Base-by-base conservation (phyloP, 2,797 vertebrate species). In the Arrhamphus sclerolepis region DNA sequence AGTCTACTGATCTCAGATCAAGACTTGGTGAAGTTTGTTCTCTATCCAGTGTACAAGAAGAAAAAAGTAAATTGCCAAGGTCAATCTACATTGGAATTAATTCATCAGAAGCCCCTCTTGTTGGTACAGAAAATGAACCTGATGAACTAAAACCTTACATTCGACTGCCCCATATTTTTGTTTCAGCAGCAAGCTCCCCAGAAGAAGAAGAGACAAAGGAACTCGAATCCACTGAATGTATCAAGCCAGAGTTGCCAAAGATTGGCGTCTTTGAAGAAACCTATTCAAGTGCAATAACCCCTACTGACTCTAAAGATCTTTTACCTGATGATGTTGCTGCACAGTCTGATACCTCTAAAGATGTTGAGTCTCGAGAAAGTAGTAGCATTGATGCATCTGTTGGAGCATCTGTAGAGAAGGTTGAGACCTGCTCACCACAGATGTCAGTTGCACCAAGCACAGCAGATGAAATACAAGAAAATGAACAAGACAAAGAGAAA, bases 161-260 rank as follows among this genome's bases (percentile, higher is more conserved):
- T 49, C 88, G 89, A 75, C 70, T 92, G 46, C 91, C 92, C 44
- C 89, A 92, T 59, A 88, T 93, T 68, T 90, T 91, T 80, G 72
- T 93, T 53, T 91, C 92, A 42, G 87, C 88, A 62, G 86, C 92
- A 69, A 92, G 87, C 73, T 87, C 88, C 65, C 89, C 88, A 66
- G 91, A 92, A 75, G 90, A 92, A 75, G 90, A 92, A 11, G 85
- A 91, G 22, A 56, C 19, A 58, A 56, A 5, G 70, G 81, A 90
- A 18, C 28, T 66, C 8, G 47, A 70, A 4, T 20, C 56, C 0
- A 41, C 20, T 52, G 53, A 82, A 62, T 22, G n/a, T 42, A 56
- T 18, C 46, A 66, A 47, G 8, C 5, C 69, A 68, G 52, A 78
- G 42, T 18, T 69, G 2, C 24, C 40, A 56, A 52, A 72, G 39